Conservation (phyloP, 1,140 invertebrate genomes). For the Grapholita molesta region DNA sequence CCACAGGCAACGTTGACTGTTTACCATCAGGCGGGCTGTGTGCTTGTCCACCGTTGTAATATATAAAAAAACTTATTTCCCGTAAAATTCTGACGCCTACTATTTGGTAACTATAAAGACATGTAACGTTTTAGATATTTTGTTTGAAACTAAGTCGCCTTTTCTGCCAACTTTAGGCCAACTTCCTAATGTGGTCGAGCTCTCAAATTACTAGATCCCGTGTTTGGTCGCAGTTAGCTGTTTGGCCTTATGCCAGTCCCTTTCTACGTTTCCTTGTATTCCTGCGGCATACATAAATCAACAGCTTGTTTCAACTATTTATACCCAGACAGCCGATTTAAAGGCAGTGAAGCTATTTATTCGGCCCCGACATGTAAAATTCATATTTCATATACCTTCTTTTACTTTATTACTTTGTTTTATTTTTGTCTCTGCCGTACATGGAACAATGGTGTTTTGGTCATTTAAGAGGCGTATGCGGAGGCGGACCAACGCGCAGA, state of each 20-base stretch:
- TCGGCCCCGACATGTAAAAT: neutral
- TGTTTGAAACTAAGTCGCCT: neutral
- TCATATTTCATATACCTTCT: neutral
- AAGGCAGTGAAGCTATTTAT: neutral
- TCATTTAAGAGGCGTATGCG: too few relatives aligned
- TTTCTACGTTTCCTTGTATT: slow-evolving; percentile 5
- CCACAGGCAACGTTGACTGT: too few relatives aligned
- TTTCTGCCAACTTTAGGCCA: neutral
- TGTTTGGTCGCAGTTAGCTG: slow-evolving; percentile 36
- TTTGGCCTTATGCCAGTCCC: slow-evolving; percentile 28
- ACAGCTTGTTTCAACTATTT: slow-evolving; percentile 29
- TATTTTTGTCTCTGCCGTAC: too few relatives aligned
- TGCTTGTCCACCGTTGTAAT: too few relatives aligned
- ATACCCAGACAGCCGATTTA: slow-evolving; percentile 2
- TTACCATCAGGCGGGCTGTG: too few relatives aligned
- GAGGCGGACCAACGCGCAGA: too few relatives aligned
- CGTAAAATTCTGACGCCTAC: too few relatives aligned
- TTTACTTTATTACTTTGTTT: too few relatives aligned
- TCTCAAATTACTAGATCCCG: slow-evolving; percentile 35
- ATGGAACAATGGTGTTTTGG: too few relatives aligned
- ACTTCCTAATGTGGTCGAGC: slow-evolving; percentile 32
- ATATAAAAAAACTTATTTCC: too few relatives aligned
- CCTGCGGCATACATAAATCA: slow-evolving; percentile 25
- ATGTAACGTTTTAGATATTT: neutral
- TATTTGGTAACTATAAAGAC: neutral